Percentiles rank a stretch among this genome's conserved stretches.
phyloP scores from a whole-genome alignment of 2,113 vertebrate species.

The Fulica atra region DNA sequence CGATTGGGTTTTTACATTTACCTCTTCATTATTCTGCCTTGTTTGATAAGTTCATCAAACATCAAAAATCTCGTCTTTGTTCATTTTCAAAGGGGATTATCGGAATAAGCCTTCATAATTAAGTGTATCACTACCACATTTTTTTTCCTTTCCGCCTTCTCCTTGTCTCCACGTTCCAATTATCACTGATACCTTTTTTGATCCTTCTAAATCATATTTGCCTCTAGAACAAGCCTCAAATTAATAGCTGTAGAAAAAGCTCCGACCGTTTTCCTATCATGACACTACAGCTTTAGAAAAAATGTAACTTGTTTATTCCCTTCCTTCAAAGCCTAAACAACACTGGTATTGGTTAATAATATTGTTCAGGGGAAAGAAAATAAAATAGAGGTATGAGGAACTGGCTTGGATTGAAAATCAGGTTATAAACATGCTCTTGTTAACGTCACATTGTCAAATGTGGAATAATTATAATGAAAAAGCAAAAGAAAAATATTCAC shows the following conservation, averaged over 20 bases:
- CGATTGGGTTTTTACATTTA: conserved; percentile 42
- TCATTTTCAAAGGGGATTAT: conserved; percentile 70
- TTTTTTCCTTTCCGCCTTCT: neutral
- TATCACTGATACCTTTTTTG: conserved; percentile 66
- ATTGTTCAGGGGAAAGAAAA: neutral
- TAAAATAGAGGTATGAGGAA: neutral
- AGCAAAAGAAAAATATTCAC: conserved; percentile 2
- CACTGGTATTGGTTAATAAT: neutral
- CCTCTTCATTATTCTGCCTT: conserved; percentile 66
- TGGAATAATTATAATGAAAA: neutral
- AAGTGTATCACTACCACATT: conserved; percentile 59
- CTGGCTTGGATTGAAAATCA: neutral
- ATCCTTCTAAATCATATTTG: conserved; percentile 71
- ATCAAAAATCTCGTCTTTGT: conserved; percentile 66
- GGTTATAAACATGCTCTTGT: neutral
- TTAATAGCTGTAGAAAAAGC: conserved; percentile 48
- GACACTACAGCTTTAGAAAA: neutral
- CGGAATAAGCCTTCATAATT: conserved; percentile 66
- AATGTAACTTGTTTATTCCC: conserved; percentile 30
- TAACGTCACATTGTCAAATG: neutral
- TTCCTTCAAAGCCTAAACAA: conserved; percentile 15
- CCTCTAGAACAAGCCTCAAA: conserved; percentile 58
- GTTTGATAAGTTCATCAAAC: conserved; percentile 73
- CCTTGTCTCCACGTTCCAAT: conserved; percentile 60
- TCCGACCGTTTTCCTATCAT: neutral